Evolutionary conservation across 2,888 invertebrate genomes (phyloP).

Genomic region (Perizoma flavofasciatum): DNA sequence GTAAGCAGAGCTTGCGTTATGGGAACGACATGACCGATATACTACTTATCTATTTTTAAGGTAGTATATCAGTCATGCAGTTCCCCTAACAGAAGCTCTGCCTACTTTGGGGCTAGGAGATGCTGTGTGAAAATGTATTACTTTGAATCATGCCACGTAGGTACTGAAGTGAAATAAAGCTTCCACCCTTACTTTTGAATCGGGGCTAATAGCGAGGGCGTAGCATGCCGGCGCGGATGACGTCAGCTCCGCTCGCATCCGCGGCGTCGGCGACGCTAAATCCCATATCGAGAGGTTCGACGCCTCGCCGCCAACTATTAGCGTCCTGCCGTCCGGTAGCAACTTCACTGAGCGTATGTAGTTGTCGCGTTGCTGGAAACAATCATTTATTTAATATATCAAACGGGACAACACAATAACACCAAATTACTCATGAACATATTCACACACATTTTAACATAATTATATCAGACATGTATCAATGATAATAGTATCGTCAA

Average conservation of each 20-base stretch:
- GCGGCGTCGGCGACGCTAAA: constrained; percentile 92
- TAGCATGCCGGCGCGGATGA: constrained; percentile 98
- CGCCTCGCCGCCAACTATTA: constrained; percentile 98
- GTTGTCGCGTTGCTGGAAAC: constrained; percentile 93
- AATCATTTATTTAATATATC: background rate
- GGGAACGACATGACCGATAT: too few species aligned
- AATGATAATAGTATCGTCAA: too few species aligned
- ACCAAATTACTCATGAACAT: background rate
- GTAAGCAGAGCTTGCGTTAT: too few species aligned
- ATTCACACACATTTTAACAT: too few species aligned
- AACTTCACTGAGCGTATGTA: constrained; percentile 96
- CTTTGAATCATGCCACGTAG: too few species aligned
- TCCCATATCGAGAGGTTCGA: constrained; percentile 98
- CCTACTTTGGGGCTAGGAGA: too few species aligned
- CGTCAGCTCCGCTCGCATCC: constrained; percentile 95
- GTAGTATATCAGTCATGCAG: too few species aligned
- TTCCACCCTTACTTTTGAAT: constrained; percentile 95
- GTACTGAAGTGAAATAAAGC: background rate
- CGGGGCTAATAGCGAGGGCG: constrained; percentile 97
- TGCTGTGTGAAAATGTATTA: too few species aligned
- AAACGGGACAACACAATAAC: background rate
- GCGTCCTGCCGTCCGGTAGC: constrained; percentile 95
- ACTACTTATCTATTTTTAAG: too few species aligned
- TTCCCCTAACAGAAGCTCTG: too few species aligned
- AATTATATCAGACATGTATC: too few species aligned